phyloP scores from a whole-genome alignment of 2,888 invertebrate genomes.

The Copidosoma aretas region DNA sequence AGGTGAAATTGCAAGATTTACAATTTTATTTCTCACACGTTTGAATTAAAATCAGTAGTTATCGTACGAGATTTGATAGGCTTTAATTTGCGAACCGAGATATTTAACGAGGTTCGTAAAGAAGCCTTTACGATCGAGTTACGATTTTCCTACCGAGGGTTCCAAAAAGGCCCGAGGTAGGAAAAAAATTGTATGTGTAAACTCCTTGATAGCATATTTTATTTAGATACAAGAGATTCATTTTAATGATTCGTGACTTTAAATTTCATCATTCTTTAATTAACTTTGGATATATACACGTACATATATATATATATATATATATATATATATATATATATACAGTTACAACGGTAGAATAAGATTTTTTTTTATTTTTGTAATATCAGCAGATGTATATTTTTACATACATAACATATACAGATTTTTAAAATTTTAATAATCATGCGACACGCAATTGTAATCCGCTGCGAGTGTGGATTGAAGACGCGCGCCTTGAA shows the following conservation, averaged over 20 bases:
- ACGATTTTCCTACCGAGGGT: too few relatives aligned
- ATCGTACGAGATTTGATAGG: too few relatives aligned
- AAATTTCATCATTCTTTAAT: background rate
- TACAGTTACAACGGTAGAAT: slow-evolving; percentile 56
- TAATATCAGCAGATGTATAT: slow-evolving; percentile 43
- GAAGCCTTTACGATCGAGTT: too few relatives aligned
- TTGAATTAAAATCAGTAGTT: too few relatives aligned
- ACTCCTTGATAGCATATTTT: background rate
- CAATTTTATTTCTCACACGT: too few relatives aligned
- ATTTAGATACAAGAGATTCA: slow-evolving; percentile 45
- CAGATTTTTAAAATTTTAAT: slow-evolving; percentile 39
- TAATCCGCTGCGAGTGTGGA: slow-evolving; percentile 44
- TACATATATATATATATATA: slow-evolving; percentile 46
- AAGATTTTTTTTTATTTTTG: slow-evolving; percentile 48
- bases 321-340: slow-evolving; percentile 45
- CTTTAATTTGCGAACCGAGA: too few relatives aligned
- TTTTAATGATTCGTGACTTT: slow-evolving; percentile 49
- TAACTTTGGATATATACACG: slow-evolving; percentile 12
- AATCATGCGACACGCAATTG: slow-evolving; percentile 49
- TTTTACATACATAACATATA: slow-evolving; percentile 37
- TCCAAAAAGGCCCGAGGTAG: too few relatives aligned
- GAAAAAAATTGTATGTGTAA: too few relatives aligned
- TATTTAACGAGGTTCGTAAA: too few relatives aligned
- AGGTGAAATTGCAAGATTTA: too few relatives aligned
- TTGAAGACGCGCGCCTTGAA: slow-evolving; percentile 48